These are phyloP conservation scores for Ceyx cyanopectus DNA, from an alignment of 2,113 vertebrate species.

Conservation along the genomic window DNA sequence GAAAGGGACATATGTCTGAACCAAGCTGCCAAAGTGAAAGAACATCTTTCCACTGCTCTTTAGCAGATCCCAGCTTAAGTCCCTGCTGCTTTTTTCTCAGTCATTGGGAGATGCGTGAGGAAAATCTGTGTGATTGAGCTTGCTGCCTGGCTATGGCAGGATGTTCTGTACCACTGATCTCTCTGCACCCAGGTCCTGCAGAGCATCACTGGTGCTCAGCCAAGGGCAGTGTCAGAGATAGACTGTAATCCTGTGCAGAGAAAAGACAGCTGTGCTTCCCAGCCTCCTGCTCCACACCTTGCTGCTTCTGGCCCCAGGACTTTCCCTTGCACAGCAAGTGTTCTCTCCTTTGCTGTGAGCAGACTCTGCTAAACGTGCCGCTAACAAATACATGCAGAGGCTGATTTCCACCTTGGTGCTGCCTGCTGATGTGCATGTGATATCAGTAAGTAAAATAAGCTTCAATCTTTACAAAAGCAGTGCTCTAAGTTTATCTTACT, in stretches of 20 bases:
- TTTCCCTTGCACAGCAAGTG: background rate
- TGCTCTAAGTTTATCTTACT: slow-evolving; percentile 64
- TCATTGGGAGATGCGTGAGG: background rate
- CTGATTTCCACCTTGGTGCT: slow-evolving; percentile 39
- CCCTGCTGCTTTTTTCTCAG: background rate
- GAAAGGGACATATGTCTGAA: background rate
- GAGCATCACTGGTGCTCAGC: background rate
- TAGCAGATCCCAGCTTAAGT: background rate
- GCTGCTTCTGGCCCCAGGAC: background rate
- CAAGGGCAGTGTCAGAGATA: background rate
- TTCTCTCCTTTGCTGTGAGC: background rate
- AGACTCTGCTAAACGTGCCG: background rate
- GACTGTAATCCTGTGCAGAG: background rate
- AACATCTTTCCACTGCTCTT: background rate
- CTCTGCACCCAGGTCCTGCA: background rate
- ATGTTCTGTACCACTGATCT: background rate
- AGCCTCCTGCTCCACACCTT: background rate
- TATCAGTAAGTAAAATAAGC: slow-evolving; percentile 57
- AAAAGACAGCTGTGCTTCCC: background rate
- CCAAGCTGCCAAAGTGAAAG: background rate
- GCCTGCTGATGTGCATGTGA: slow-evolving; percentile 17
- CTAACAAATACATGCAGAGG: background rate
- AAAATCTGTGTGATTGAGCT: background rate
- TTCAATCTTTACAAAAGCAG: slow-evolving; percentile 38
- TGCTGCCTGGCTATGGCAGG: background rate